Base-by-base conservation (phyloP, 2,797 vertebrate genomes). In the Pogoniulus pusillus region DNA sequence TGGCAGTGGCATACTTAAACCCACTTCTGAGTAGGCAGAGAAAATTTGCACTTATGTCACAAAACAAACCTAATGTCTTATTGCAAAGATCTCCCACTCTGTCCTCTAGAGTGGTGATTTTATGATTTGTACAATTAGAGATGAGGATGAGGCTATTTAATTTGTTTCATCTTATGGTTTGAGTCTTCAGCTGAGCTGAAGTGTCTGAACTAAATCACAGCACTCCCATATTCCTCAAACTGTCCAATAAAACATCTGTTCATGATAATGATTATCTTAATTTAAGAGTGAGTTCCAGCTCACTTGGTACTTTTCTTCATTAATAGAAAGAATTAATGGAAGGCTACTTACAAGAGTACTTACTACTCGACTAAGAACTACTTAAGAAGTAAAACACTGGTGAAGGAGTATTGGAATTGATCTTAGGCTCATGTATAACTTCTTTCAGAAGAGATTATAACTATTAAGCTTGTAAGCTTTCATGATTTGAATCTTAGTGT, bases 191-290 rank as follows among this genome's bases (percentile, higher is more conserved):
- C 3, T 68, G 65, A 66, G 27, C 27, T 75, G 1, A 73, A 76
- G 27, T 78, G 63, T 76, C 77, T 76, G 74, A 82, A 74, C 37
- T 90, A 65, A 93, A 94, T 95, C 93, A 87, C 78, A 76, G 78
- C 43, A 35, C 54, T 54, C 49, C 26, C 58, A 17, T 68, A 41
- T 57, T 62, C 69, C 32, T 80, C 81, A 41, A 76, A 70, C 45
- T 91, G 71, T 82, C 78, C 77, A 71, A 54, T 71, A 68, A 88
- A 90, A 66, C 81, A 77, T 82, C 75, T 91, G 58, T 43, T 90
- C 59, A 74, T 71, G 82, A 41, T 77, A 92, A 92, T 70, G 3
- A 62, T 91, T 91, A 47, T 86, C 74, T 83, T 92, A 79, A 85
- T 63, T 65, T 66, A 80, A 71, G 62, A 77, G 53, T 41, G 37